A percentile compares a stretch with the other conserved stretches of the same genome.
Conservation (phyloP, 2,888 invertebrate genomes). For the Philonicus albiceps region DNA sequence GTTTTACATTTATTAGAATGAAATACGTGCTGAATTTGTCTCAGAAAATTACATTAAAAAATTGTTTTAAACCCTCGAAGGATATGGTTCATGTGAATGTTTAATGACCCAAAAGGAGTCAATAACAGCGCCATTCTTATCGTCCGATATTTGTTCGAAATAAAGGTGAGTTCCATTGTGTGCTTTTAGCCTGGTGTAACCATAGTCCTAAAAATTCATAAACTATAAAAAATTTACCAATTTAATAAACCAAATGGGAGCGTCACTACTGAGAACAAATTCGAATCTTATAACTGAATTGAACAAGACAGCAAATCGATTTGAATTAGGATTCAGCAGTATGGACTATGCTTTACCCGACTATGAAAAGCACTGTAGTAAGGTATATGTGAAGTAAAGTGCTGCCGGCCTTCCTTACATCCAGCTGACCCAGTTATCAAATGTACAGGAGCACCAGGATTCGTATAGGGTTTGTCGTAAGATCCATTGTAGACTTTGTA, state of each 20-base stretch:
- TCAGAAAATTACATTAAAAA: background rate
- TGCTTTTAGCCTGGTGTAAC: conserved; percentile 84
- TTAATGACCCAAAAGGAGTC: conserved; percentile 76
- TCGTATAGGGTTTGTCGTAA: conserved; percentile 64
- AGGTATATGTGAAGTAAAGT: conserved; percentile 68
- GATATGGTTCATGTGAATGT: conserved; percentile 55
- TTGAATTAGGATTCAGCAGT: no score
- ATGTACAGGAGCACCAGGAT: conserved; percentile 86
- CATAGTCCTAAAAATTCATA: conserved; percentile 75
- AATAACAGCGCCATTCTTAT: conserved; percentile 71
- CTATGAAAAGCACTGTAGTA: conserved; percentile 87
- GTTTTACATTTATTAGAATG: background rate
- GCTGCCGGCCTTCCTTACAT: conserved; percentile 84
- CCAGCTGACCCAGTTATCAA: conserved; percentile 90
- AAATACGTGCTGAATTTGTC: background rate
- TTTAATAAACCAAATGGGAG: background rate
- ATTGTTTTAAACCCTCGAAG: background rate
- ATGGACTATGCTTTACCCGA: no score
- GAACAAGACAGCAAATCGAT: no score
- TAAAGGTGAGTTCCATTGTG: conserved; percentile 85
- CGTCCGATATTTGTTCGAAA: conserved; percentile 86
- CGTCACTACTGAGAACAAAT: no score
- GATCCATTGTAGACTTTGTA: conserved; percentile 75
- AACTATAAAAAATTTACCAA: conserved; percentile 3
- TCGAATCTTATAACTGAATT: no score